Base-by-base conservation (phyloP, 2,113 vertebrate genomes). In the Elachura formosa region DNA sequence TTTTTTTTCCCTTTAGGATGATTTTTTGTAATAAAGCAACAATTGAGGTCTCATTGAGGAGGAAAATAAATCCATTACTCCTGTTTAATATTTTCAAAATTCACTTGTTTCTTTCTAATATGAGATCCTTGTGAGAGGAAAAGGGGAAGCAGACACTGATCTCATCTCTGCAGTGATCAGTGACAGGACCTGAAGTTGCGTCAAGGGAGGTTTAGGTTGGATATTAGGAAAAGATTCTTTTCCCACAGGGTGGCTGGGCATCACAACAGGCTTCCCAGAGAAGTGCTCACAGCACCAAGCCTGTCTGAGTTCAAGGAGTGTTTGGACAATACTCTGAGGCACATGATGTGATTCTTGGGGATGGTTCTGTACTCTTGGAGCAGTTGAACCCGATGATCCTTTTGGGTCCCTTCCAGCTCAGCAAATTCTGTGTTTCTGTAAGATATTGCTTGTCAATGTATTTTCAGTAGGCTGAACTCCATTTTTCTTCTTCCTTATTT, bases 161-260 rank as follows among this genome's bases (percentile, higher is more conserved):
- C 26, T 75, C 10, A 2, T 23, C 21, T 38, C 48, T 46, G 19
- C 28, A 40, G 19, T n/a, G 48, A 8, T 1, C 18, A 22, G 18
- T 28, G 40, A 18, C 9, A 67, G 36, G 11, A 51, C 26, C 31
- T 2, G 25, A 67, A 43, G 21, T 14, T 58, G 21, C 34, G 9
- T 14, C 33, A 22, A 16, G 21, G 11, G 6, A 41, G 9, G 12
- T 36, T 76, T 26, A 51, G 36, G 14, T 1, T 67, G 22, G 33
- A 2, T 36, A 8, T 36, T 1, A 43, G 14, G 33, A 36, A 43
- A 43, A 0, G 5, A 2, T 19, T 67, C 4, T 36, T 67, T 17
- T 18, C 33, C 11, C 22, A 23, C 26, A 59, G 18, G 2, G 14
- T 85, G 33, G 0, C 0, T 58, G 31, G 13, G 17, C 14, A 22